Percentiles rank a stretch among this genome's conserved stretches.
phyloP scores from a whole-genome alignment of 2,888 invertebrate species.

The Papilio demoleus region DNA sequence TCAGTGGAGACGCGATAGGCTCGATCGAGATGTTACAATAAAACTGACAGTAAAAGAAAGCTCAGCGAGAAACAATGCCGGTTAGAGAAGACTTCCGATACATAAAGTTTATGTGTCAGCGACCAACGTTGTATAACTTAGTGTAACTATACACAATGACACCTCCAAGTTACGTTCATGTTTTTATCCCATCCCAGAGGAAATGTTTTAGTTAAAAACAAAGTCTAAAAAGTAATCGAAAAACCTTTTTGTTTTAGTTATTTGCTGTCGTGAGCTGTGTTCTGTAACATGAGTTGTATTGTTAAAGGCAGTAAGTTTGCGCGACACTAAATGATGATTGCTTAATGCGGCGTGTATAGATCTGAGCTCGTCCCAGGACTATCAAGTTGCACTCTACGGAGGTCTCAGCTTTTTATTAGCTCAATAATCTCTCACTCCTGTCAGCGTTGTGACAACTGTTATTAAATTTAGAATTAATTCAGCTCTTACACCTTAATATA shows the following conservation, averaged over 20 bases:
- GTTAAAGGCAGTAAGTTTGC: not conserved
- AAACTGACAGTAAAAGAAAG: constrained; percentile 37
- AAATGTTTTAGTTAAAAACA: not conserved
- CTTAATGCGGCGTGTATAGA: constrained; percentile 7
- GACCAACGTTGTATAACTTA: constrained; percentile 10
- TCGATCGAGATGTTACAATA: constrained; percentile 21
- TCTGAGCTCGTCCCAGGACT: not conserved
- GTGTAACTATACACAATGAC: not conserved
- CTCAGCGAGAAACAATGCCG: constrained; percentile 30
- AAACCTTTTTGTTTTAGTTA: too few species aligned
- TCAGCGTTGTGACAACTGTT: not conserved
- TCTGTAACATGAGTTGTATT: not conserved
- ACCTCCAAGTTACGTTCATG: constrained; percentile 2
- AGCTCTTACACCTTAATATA: not conserved
- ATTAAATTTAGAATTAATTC: not conserved
- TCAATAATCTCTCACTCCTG: not conserved
- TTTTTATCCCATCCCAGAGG: too few species aligned
- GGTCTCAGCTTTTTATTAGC: not conserved
- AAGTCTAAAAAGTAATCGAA: too few species aligned
- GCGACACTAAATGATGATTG: not conserved
- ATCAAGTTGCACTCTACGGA: not conserved
- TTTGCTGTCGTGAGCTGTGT: not conserved
- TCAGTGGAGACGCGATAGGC: constrained; percentile 19
- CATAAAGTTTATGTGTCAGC: constrained; percentile 32
- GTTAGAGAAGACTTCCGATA: constrained; percentile 24